Evolutionary conservation across 23 tunicate genomes (phyloP), one percentile per base, ranked within the genome.

Genomic region (Phallusia fumigata): DNA sequence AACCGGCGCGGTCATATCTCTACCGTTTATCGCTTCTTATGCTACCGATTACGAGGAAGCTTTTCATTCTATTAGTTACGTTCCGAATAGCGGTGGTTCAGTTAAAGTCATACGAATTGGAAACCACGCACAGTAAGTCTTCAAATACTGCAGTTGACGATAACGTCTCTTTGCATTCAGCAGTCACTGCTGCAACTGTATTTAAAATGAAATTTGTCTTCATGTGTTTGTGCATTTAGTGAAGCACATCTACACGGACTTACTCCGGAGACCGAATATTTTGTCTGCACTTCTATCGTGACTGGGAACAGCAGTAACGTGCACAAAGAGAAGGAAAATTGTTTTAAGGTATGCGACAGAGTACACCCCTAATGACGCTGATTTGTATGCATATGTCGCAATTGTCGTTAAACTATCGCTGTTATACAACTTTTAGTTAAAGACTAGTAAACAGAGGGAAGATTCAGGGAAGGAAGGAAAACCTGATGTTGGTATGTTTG

Each of bases 201-300:
- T n/a, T n/a, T n/a, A n/a, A n/a, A n/a, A n/a, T n/a, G n/a, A n/a
- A n/a, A n/a, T n/a, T n/a, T n/a, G 10, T 40, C 10, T 3, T 40
- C 5, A 10, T 40, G 10, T 40, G 5, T 40, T 40, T 40, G 5
- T 40, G 47, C 10, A 10, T 30, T 76, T 2, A 82, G 95, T 45
- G 86, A 85, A 31, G 80, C 77, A 0, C 64, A 31, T 28, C 33
- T 90, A 19, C 33, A 69, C 6, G 83, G 81, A 13, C 82, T 91
- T 0, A 78, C 77, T 11, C 90, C 96, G 1, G 58, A 75, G 52
- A 91, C 96, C 8, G n/a, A 50, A 30, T 91, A 91, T 53, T 22
- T 91, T 30, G 83, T 83, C 0, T 91, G 96, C 77, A 75, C 80
- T 77, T 40, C 80, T 22, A 77, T 45, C 19, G 16, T 77, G 52